phyloP scores from a whole-genome alignment of 2,113 vertebrate genomes.

The Xiphorhynchus elegans region DNA sequence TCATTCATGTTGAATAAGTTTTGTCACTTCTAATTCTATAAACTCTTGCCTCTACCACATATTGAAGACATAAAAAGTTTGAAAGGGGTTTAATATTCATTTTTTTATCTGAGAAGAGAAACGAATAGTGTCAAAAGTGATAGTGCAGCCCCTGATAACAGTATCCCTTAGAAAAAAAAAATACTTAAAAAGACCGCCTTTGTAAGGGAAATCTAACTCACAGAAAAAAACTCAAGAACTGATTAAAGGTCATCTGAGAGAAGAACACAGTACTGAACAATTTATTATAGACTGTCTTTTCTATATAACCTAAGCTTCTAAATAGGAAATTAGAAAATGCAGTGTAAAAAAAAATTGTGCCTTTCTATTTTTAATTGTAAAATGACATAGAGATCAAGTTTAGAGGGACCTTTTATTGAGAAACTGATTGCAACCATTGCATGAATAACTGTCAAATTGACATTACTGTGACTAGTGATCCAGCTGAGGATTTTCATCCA shows the following conservation, averaged over 20 bases:
- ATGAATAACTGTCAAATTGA: conserved; percentile 31
- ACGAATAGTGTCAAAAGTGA: not conserved
- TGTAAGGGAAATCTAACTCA: not conserved
- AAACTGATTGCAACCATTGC: not conserved
- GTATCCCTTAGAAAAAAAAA: not conserved
- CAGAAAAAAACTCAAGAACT: not conserved
- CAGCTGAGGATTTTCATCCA: conserved; percentile 26
- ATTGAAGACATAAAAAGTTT: not conserved
- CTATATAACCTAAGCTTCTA: not conserved
- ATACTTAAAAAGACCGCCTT: not conserved
- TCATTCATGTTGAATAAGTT: not conserved
- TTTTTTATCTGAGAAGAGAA: not conserved
- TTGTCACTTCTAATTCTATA: not conserved
- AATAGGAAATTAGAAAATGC: conserved; percentile 2
- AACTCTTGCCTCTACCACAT: not conserved
- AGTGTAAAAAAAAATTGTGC: not conserved
- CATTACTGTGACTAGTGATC: conserved; percentile 18
- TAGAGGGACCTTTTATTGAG: conserved; percentile 1
- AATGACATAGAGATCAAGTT: not conserved
- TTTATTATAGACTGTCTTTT: conserved; percentile 14
- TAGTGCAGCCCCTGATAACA: not conserved
- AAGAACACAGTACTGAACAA: not conserved
- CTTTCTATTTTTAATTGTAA: conserved; percentile 14
- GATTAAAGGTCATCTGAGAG: conserved; percentile 18
- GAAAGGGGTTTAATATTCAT: not conserved